Base-by-base conservation (phyloP, 2,113 vertebrate species). In the Cichladusa arquata region DNA sequence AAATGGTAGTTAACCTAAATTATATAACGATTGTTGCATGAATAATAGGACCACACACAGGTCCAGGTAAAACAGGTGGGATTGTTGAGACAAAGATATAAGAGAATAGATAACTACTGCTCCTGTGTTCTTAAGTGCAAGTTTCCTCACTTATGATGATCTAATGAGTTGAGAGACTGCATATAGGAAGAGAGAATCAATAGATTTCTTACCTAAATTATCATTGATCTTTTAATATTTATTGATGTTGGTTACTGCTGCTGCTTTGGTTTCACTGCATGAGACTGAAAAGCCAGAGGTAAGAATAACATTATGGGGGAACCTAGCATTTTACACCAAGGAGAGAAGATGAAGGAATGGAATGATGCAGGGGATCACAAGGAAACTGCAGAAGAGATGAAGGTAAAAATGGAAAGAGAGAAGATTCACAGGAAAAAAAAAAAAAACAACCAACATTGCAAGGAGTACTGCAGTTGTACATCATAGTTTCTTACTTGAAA, bases 191-290 rank as follows among this genome's bases (percentile, higher is more conserved):
- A 74, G 34, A 29, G 33, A 84, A 65, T 90, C 74, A 53, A 86
- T 90, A 78, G 33, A 76, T 93, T 92, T 94, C 70, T 90, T 79
- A 76, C 70, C 57, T 83, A 81, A 88, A 74, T 84, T 90, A 72
- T 74, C 76, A 88, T 90, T 87, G 91, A 95, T 90, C 51, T 92
- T 93, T 54, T 90, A 78, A 81, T 88, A 78, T 90, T 94, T 88
- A 83, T 62, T 62, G 76, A 56, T 90, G 38, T 86, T 65, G 12
- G 24, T 73, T 85, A 22, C 60, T 81, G 57, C 78, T 82, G 61
- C 57, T 93, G n/a, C 60, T 92, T 94, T 88, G 24, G 67, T 83
- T 94, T 94, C 64, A 58, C 91, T 62, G 42, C 34, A 31, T 81
- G 83, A 88, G 83, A 74, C 56, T 70, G 64, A 89, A 92, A 94